A percentile compares a stretch with the other conserved stretches of the same genome.
Evolutionary conservation across 2,888 invertebrate species (phyloP).

Genomic region (Cosmorhoe ocellata): DNA sequence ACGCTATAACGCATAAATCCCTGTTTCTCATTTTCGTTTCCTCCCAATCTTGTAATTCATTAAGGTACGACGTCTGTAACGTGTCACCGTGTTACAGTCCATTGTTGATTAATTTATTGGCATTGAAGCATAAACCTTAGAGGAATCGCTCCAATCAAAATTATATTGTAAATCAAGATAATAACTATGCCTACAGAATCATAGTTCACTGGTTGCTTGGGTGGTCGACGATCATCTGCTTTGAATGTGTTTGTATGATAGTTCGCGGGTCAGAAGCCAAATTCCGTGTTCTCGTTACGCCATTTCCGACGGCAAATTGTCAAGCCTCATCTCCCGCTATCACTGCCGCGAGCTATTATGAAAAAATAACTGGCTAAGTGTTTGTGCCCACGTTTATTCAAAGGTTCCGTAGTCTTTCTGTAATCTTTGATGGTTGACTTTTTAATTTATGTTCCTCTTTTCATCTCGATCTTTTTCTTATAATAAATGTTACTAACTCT

Average conservation of each 20-base stretch:
- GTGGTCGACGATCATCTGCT: conserved; percentile 67
- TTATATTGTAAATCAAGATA: conserved; percentile 60
- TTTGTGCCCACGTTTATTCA: no score
- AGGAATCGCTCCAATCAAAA: conserved; percentile 64
- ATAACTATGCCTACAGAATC: conserved; percentile 48
- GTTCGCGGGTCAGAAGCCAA: conserved; percentile 68
- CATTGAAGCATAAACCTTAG: conserved; percentile 49
- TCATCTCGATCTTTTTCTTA: no score
- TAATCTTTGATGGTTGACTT: no score
- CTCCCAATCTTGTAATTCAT: conserved; percentile 67
- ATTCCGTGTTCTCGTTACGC: conserved; percentile 58
- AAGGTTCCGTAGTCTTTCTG: no score
- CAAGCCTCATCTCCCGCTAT: conserved; percentile 45
- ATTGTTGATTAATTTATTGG: conserved; percentile 41
- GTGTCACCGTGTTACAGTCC: conserved; percentile 47
- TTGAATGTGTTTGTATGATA: conserved; percentile 56
- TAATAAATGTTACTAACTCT: no score
- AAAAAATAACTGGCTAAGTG: conserved; percentile 41
- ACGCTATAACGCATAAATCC: conserved; percentile 78
- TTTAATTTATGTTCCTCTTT: no score
- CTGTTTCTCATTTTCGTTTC: conserved; percentile 75
- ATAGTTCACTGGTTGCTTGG: conserved; percentile 52
- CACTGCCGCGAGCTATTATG: conserved; percentile 45
- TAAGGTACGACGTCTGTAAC: conserved; percentile 50
- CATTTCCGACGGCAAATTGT: conserved; percentile 66